Percentiles rank a stretch among this genome's conserved stretches.
Evolutionary conservation across 2,888 invertebrate species (phyloP).

Genomic region (Hydropsyche betteni): DNA sequence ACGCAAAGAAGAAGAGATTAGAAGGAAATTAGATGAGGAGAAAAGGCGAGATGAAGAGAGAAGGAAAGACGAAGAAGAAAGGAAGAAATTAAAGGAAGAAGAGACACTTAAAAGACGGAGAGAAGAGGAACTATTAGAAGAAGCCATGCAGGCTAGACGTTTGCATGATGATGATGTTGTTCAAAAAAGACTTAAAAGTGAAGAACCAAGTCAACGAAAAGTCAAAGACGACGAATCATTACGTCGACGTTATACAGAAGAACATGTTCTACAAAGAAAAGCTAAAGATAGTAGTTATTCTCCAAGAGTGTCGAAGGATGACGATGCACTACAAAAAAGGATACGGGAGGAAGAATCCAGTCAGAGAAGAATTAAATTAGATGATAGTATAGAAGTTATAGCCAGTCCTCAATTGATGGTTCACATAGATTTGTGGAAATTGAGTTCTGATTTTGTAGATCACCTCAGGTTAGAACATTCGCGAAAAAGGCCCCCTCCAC

Average conservation of each 20-base stretch:
- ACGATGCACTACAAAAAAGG: constrained; percentile 55
- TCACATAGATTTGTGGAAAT: constrained; percentile 58
- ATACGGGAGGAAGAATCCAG: constrained; percentile 55
- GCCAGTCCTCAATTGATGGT: constrained; percentile 56
- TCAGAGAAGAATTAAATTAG: constrained; percentile 59
- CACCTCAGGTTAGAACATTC: constrained; percentile 58
- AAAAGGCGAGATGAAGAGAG: constrained; percentile 16
- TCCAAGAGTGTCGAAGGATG: constrained; percentile 54
- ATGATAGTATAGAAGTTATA: constrained; percentile 58
- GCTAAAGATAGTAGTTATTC: constrained; percentile 54
- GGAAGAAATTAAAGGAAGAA: constrained; percentile 35
- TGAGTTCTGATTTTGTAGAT: constrained; percentile 58
- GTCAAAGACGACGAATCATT: constrained; percentile 49
- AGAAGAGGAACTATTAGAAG: constrained; percentile 49
- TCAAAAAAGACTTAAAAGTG: constrained; percentile 52
- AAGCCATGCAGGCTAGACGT: constrained; percentile 49
- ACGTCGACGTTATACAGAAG: constrained; percentile 5
- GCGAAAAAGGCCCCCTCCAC: constrained; percentile 55
- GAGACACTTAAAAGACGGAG: constrained; percentile 47
- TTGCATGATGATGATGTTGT: constrained; percentile 44
- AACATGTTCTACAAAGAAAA: constrained; percentile 54
- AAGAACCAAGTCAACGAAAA: constrained; percentile 44
- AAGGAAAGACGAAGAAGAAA: constrained; percentile 21
- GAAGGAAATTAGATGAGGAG: constrained; percentile 31
- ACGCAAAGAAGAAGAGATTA: constrained; percentile 44